Conservation (phyloP, 1,140 invertebrate species). For the Tetranychus cinnabarinus region DNA sequence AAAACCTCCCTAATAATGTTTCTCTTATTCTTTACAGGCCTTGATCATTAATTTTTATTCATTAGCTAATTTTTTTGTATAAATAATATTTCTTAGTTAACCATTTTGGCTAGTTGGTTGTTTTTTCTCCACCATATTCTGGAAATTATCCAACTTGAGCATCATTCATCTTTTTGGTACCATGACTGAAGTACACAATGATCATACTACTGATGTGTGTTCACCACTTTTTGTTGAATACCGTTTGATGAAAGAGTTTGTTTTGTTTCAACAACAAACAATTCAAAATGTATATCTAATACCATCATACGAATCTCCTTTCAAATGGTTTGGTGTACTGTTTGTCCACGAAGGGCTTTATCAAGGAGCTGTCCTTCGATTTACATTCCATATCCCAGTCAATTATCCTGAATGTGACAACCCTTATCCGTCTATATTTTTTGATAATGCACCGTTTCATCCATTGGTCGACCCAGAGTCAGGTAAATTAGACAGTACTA, state of each 20-base stretch:
- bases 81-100: too few species aligned
- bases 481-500: conserved; percentile 42
- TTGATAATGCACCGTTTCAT: conserved; percentile 65
- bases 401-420: conserved; percentile 55
- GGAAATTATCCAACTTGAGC: too few species aligned
- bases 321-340: conserved; percentile 69
- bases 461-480: conserved; percentile 52
- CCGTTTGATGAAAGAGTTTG: conserved; percentile 15
- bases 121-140: too few species aligned
- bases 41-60: too few species aligned
- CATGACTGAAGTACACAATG: background rate
- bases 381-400: conserved; percentile 56
- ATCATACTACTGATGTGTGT: conserved; percentile 10
- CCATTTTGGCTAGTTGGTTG: too few species aligned
- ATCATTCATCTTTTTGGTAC: background rate
- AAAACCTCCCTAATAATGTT: too few species aligned
- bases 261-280: conserved; percentile 57
- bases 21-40: too few species aligned
- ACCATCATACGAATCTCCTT: conserved; percentile 44
- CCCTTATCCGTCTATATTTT: conserved; percentile 41
- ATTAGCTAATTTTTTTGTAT: too few species aligned
- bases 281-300: conserved; percentile 70
- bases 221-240: conserved; percentile 27
- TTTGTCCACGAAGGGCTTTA: conserved; percentile 68
- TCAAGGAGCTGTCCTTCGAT: conserved; percentile 64